Evolutionary conservation across 92 coral and sea anemone species (phyloP).

Genomic region (Siderastrea siderea): DNA sequence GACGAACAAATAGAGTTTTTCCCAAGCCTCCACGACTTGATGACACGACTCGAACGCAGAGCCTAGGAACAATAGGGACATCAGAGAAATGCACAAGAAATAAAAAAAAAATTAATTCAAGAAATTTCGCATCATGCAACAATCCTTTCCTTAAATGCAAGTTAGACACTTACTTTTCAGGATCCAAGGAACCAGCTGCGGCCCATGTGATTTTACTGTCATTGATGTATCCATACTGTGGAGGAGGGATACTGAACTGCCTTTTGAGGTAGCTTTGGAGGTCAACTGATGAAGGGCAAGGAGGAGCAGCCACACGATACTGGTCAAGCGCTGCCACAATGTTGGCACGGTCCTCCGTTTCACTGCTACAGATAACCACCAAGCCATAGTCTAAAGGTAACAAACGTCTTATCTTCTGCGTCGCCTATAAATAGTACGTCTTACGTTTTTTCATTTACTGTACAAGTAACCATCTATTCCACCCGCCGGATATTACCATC

Average conservation of each 20-base stretch:
- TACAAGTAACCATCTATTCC: too few relatives aligned
- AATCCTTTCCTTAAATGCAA: not conserved
- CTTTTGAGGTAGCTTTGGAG: conserved; percentile 53
- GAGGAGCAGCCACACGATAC: conserved; percentile 76
- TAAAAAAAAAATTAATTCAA: fast-evolving
- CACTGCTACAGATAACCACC: conserved; percentile 83
- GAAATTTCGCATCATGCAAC: not conserved
- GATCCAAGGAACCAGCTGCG: conserved; percentile 77
- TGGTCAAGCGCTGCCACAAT: conserved; percentile 85
- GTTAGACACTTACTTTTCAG: conserved; percentile 42
- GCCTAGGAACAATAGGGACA: conserved; percentile 34
- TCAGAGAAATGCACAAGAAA: too few relatives aligned
- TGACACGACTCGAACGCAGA: conserved; percentile 82
- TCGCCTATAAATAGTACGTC: too few relatives aligned
- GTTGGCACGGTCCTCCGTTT: conserved; percentile 87
- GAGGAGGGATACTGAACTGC: conserved; percentile 46
- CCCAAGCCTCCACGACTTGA: conserved; percentile 91
- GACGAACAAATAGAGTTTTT: conserved; percentile 76
- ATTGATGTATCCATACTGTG: conserved; percentile 62
- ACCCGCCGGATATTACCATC: too few relatives aligned
- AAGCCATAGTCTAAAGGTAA: conserved; percentile 69
- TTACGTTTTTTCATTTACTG: too few relatives aligned
- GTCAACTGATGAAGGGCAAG: conserved; percentile 63
- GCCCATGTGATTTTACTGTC: conserved; percentile 66
- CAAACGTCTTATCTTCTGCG: too few relatives aligned